These are phyloP conservation scores for Priocnemis perturbator DNA, from an alignment of 2,888 invertebrate species.

Conservation along the genomic window DNA sequence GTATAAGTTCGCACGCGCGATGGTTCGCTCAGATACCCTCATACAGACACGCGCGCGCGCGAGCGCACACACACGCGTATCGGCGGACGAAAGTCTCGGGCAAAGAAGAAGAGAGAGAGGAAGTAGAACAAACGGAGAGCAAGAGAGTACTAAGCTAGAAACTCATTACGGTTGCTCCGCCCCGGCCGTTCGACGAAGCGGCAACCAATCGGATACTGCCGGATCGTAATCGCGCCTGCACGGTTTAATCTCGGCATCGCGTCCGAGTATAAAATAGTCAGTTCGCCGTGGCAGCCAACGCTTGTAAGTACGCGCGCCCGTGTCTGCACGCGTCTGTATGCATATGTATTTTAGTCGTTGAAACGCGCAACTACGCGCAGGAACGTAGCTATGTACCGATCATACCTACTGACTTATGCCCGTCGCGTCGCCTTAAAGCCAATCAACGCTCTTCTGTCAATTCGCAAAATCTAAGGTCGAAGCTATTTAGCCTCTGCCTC, in stretches of 20 bases:
- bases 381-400: background rate
- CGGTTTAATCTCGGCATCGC: conserved; percentile 72
- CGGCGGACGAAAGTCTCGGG: conserved; percentile 7
- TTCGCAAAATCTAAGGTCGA: no score
- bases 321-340: background rate
- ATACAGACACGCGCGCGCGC: no score
- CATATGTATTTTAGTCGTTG: background rate
- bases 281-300: conserved; percentile 29
- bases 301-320: conserved; percentile 15
- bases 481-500: no score
- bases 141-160: conserved; percentile 65
- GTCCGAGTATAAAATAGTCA: conserved; percentile 49
- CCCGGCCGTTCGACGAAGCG: conserved; percentile 69
- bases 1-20: no score
- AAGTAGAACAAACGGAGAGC: conserved; percentile 5
- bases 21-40: no score
- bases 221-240: conserved; percentile 72
- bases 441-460: no score
- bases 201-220: conserved; percentile 71
- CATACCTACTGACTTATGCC: no score
- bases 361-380: conserved; percentile 1
- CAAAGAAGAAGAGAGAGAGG: conserved; percentile 18
- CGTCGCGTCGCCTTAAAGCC: no score
- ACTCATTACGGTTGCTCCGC: conserved; percentile 75
- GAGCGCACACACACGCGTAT: no score